Evolutionary conservation across 2,113 vertebrate genomes (phyloP).

Genomic region (Tragelaphus buxtoni): DNA sequence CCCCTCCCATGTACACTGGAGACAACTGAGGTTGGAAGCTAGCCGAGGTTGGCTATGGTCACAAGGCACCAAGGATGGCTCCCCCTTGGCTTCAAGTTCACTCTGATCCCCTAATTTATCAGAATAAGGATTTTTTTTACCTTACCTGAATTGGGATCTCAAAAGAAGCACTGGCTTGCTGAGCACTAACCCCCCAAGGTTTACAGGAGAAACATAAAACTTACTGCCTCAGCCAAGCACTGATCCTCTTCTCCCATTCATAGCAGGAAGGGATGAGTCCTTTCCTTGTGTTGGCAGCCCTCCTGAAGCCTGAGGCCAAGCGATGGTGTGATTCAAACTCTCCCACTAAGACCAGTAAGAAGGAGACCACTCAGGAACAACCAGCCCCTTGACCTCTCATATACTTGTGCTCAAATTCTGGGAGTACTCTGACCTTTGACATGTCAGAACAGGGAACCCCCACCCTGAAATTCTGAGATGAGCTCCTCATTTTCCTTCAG

Average conservation of each 20-base stretch:
- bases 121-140: neutral
- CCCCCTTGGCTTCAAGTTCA: neutral
- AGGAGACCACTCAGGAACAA: neutral
- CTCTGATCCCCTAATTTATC: neutral
- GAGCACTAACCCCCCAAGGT: neutral
- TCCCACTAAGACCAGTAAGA: neutral
- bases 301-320: neutral
- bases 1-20: neutral
- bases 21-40: neutral
- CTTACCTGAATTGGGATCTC: neutral
- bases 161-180: neutral
- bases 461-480: neutral
- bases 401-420: neutral
- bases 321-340: neutral
- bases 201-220: neutral
- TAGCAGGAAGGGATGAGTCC: neutral
- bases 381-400: fast-evolving
- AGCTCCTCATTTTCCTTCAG: neutral
- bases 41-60: fast-evolving
- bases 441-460: neutral
- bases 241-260: neutral
- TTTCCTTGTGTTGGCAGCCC: neutral
- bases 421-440: neutral
- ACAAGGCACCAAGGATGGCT: fast-evolving
- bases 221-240: neutral